Evolutionary conservation across 1,140 invertebrate species (phyloP), one percentile per base, ranked within the genome.

Genomic region (Drosophila teissieri): DNA sequence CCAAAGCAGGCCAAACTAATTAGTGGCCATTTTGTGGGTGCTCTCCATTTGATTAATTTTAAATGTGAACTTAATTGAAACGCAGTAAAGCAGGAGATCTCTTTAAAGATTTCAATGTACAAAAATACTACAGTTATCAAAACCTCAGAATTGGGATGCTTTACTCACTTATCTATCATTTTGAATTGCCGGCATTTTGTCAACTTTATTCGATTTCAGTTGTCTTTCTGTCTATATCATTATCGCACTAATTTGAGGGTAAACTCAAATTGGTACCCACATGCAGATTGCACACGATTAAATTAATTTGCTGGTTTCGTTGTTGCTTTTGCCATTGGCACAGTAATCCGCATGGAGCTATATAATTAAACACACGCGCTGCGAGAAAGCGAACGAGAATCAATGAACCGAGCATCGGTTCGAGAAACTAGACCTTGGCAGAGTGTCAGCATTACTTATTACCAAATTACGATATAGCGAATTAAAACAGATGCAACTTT

Each of bases 51-150:
- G 76, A 86, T 86, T 77, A 88, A 86, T 88, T 88, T 86, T 82
- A 82, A 83, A 86, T 86, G 67, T 65, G 65, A 72, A 63, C 75
- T 86, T 86, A 88, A 86, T 86, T 86, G 78, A 79, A 70, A 74
- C 56, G 36, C 58, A 19, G 49, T 36, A 37, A 39, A 2, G 4
- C 52, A 37, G 12, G 27, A 15, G 49, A 19, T 8, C 8, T n/a
- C 8, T 27, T 48, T 48, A 51, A 17, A 19, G 4, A 19, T 10
- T 44, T 11, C 19, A 7, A n/a, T 0, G 39, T 6, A 2, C 6
- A 39, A n/a, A 39, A 39, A 39, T 7, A 39, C 0, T 19, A 19
- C 2, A 19, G 1, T 19, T 19, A 2, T 19, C 19, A 19, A 19
- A 19, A 19, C 19, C 3, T 24, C 22, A 24, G 22, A 24, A 24